These are phyloP conservation scores for Cladopsammia gracilis DNA, from an alignment of 64 coral and sea anemone genomes.

Conservation along the genomic window DNA sequence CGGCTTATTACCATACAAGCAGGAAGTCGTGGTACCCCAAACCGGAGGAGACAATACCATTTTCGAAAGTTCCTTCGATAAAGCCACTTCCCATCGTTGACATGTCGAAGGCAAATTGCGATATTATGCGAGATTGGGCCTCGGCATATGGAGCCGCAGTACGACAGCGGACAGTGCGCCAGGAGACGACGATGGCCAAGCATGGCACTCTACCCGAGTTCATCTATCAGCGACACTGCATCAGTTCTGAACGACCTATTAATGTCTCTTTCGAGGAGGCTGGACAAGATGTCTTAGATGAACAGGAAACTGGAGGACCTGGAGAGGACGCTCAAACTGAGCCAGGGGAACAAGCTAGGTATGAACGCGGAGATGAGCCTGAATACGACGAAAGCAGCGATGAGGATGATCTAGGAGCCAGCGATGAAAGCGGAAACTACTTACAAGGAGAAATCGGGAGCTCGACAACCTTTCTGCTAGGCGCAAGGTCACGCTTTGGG, in stretches of 20 bases:
- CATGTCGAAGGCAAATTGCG: constrained; percentile 31
- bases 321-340: background rate
- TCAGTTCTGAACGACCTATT: background rate
- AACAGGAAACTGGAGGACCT: background rate
- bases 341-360: background rate
- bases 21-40: constrained; percentile 52
- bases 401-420: constrained; percentile 18
- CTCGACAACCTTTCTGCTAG: constrained; percentile 2
- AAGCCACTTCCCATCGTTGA: constrained; percentile 27
- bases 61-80: constrained; percentile 28
- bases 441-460: constrained; percentile 17
- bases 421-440: background rate
- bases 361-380: background rate
- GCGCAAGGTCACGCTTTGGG: constrained; percentile 6
- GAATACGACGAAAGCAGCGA: constrained; percentile 41
- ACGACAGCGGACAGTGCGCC: constrained; percentile 47
- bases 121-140: constrained; percentile 49
- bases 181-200: constrained; percentile 63
- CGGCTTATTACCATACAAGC: constrained; percentile 63
- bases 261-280: background rate
- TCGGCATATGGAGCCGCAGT: constrained; percentile 65
- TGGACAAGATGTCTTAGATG: background rate
- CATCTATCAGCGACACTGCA: constrained; percentile 51
- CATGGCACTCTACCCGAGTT: constrained; percentile 59
- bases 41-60: constrained; percentile 7